Evolutionary conservation across 2,113 vertebrate genomes (phyloP), one percentile per base, ranked within the genome.

Genomic region (Sitta europaea): DNA sequence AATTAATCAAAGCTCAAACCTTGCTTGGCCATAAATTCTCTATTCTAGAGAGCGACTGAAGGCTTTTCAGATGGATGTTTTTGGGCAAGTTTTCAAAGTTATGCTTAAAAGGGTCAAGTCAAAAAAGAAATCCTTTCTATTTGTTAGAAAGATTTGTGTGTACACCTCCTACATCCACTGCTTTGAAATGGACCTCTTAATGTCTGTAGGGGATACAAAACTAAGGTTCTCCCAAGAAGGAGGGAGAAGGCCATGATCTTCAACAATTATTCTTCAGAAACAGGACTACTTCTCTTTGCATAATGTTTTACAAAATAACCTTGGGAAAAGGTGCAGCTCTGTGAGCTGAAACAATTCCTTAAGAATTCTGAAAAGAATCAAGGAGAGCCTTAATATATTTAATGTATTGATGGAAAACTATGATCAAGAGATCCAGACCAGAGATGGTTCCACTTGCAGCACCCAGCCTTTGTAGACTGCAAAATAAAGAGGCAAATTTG

Each of bases 181-280:
- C 95, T 96, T 90, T 96, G 95, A 95, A 96, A 95, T 85, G 73
- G 87, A 94, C 72, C 19, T 86, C n/a, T 80, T 62, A 21, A 71
- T 79, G 86, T 81, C 81, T 94, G 51, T 27, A 79, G 67, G 88
- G 54, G 57, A 95, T 62, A 57, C 31, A 78, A 84, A 95, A 77
- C 45, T 50, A 50, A 33, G 45, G 67, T 47, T 71, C 86, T 90
- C 93, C 92, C 88, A 84, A 79, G 77, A 43, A 92, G 50, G 57
- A 95, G 65, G 88, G 94, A 93, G 84, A 94, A 92, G 88, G 68
- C 38, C 33, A 6, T 67, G 93, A 94, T 68, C 92, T 79, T 62
- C 77, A 94, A 83, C 57, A 63, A 90, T 94, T 76, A 79, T 86
- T 90, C 72, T 88, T 58, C 58, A 92, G 61, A 88, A 96, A 88